phyloP scores from a whole-genome alignment of 92 coral and sea anemone species.

The Epizoanthus rinbou region DNA sequence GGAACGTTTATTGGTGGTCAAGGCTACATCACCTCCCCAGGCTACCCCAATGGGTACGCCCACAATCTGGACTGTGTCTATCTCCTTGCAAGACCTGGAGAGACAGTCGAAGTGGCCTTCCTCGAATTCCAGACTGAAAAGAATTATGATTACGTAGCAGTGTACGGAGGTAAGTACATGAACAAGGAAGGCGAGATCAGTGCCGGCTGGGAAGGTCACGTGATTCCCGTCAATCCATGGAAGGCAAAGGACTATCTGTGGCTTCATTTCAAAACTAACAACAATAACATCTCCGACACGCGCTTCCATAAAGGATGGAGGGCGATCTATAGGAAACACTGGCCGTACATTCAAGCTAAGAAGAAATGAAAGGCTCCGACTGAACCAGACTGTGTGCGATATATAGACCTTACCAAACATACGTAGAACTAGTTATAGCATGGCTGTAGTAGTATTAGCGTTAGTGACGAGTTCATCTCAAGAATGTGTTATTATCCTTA shows the following conservation, averaged over 20 bases:
- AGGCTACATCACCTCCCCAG: constrained; percentile 77
- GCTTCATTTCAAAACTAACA: constrained; percentile 70
- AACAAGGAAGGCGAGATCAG: constrained; percentile 29
- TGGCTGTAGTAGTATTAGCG: no score
- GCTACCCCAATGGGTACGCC: constrained; percentile 77
- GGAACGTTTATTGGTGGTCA: constrained; percentile 64
- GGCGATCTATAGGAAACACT: constrained; percentile 51
- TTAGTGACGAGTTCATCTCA: no score
- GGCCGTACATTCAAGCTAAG: constrained; percentile 53
- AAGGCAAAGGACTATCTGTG: constrained; percentile 49
- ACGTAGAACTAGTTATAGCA: no score
- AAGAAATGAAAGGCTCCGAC: constrained; percentile 26
- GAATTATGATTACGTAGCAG: constrained; percentile 56
- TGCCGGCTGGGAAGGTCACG: constrained; percentile 64
- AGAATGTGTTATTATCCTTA: no score
- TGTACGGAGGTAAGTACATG: constrained; percentile 51
- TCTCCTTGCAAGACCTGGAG: constrained; percentile 74
- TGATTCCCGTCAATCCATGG: constrained; percentile 54
- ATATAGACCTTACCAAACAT: no score
- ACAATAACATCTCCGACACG: constrained; percentile 12
- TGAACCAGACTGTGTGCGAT: background rate
- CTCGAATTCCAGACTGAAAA: constrained; percentile 71
- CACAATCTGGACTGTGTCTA: constrained; percentile 83
- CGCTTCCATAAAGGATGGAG: constrained; percentile 63
- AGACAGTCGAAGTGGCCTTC: constrained; percentile 63